These are phyloP conservation scores for Adelphocoris suturalis DNA, from an alignment of 2,888 invertebrate species.

Conservation along the genomic window DNA sequence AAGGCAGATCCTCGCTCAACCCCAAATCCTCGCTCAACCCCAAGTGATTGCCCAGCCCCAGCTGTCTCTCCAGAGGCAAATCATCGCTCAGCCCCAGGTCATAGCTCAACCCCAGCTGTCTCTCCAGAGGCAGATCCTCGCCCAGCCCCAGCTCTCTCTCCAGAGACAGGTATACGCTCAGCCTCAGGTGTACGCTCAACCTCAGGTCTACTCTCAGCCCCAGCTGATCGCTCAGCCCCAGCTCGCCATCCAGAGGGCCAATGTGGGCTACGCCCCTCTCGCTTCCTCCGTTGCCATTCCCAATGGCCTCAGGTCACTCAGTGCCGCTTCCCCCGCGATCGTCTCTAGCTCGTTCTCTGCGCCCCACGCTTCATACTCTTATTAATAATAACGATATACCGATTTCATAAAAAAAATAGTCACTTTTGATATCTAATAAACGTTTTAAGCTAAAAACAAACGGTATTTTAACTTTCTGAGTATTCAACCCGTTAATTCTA, in stretches of 20 bases:
- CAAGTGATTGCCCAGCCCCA: conserved; percentile 38
- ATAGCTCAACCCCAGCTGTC: conserved; percentile 44
- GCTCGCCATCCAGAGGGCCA: neutral
- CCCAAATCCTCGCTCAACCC: neutral
- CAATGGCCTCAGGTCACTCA: conserved; percentile 4
- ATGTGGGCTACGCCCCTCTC: conserved; percentile 7
- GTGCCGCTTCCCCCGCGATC: neutral
- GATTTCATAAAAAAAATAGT: neutral
- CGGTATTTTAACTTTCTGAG: too few relatives aligned
- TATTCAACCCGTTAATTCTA: too few relatives aligned
- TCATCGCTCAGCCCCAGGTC: conserved; percentile 28
- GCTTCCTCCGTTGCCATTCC: neutral
- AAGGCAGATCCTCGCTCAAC: neutral
- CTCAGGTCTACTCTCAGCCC: neutral
- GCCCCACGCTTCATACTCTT: conserved; percentile 62
- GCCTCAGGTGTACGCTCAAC: conserved; percentile 31
- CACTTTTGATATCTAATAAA: conserved; percentile 47
- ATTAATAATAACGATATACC: conserved; percentile 19
- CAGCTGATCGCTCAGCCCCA: conserved; percentile 56
- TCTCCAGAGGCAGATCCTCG: conserved; percentile 38
- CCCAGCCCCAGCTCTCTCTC: neutral
- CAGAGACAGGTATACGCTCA: conserved; percentile 35
- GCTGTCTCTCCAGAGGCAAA: neutral
- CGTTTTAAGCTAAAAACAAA: neutral
- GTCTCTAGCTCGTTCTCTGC: conserved; percentile 55